Evolutionary conservation across 2,113 vertebrate species (phyloP).

Genomic region (cattle (Bos taurus)): DNA sequence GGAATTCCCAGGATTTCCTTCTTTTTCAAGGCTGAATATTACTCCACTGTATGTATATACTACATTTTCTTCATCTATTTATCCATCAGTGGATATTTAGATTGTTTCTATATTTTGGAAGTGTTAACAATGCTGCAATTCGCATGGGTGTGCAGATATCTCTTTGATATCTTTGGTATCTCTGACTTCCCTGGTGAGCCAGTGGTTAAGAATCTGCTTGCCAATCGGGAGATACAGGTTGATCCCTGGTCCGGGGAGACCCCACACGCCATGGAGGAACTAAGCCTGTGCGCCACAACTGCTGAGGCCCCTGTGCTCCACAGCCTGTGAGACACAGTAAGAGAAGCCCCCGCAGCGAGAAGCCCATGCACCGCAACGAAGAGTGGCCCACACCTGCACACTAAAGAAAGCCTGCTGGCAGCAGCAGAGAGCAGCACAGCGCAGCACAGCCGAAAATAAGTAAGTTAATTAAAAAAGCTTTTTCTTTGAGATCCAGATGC

Average conservation of each 20-base stretch:
- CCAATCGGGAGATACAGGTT: neutral
- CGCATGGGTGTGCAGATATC: neutral
- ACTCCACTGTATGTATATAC: neutral
- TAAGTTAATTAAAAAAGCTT: no score
- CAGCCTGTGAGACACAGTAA: rapidly evolving
- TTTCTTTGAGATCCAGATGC: neutral
- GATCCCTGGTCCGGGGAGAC: neutral
- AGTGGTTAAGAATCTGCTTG: neutral
- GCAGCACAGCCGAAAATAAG: rapidly evolving
- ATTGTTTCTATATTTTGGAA: neutral
- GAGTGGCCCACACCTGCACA: neutral
- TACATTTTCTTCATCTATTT: neutral
- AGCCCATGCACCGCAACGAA: neutral
- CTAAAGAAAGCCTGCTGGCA: neutral
- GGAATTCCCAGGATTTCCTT: neutral
- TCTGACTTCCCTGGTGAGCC: neutral
- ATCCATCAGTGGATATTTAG: neutral
- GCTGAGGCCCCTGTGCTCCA: neutral
- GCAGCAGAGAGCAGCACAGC: neutral
- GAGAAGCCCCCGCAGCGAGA: neutral
- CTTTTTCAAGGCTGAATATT: neutral
- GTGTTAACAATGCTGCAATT: neutral
- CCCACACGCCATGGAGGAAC: neutral
- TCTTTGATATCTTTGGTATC: neutral
- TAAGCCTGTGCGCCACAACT: rapidly evolving